Conservation (phyloP, 2,888 invertebrate species). For the Drepanosiphum platanoidis region DNA sequence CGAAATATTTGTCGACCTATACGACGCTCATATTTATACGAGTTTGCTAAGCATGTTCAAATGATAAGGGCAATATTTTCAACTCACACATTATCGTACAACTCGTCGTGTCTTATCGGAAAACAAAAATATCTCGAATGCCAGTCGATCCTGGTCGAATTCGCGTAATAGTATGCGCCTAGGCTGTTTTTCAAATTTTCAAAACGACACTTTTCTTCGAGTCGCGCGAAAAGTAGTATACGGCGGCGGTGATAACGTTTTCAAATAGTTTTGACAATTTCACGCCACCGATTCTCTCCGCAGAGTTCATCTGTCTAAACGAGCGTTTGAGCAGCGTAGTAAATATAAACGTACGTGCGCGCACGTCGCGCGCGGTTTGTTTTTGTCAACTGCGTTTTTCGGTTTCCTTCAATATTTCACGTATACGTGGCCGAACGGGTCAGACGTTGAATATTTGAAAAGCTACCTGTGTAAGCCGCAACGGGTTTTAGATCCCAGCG, state of each 20-base stretch:
- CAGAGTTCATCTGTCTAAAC: too few species aligned
- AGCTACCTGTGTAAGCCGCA: slow-evolving; percentile 32
- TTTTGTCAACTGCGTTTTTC: slow-evolving; percentile 28
- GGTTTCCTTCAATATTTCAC: slow-evolving; percentile 17
- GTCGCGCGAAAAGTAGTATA: not conserved
- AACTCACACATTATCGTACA: too few species aligned
- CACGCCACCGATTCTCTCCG: too few species aligned
- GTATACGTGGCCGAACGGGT: not conserved
- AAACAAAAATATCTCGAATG: too few species aligned
- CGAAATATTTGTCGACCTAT: not conserved
- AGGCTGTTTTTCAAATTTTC: too few species aligned
- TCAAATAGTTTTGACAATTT: too few species aligned
- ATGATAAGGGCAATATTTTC: too few species aligned
- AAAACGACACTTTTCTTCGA: too few species aligned
- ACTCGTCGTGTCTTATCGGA: too few species aligned
- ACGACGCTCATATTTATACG: not conserved
- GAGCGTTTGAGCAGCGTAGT: not conserved
- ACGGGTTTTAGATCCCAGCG: slow-evolving; percentile 43
- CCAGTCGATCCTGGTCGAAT: too few species aligned
- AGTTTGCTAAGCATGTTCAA: too few species aligned
- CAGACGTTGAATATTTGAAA: slow-evolving; percentile 52
- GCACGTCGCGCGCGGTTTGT: not conserved
- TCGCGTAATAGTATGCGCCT: too few species aligned
- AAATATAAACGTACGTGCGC: not conserved
- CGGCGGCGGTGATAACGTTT: not conserved